These are phyloP conservation scores for Adelphocoris suturalis DNA, from an alignment of 2,888 invertebrate genomes.

Conservation along the genomic window DNA sequence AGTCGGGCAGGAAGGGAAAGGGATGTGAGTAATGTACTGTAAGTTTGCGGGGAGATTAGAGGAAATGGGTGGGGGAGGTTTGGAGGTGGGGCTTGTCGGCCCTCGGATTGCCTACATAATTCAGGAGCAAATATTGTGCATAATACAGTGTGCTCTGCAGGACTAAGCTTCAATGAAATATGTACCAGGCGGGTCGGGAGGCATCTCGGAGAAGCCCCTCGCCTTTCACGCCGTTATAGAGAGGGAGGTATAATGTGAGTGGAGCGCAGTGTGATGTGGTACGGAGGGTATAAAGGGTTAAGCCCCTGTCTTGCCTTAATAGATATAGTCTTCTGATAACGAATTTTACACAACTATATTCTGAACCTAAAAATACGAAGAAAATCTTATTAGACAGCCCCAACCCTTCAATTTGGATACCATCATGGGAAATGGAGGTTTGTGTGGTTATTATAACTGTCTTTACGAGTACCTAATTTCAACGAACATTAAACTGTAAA, in stretches of 20 bases:
- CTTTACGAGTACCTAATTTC: no score
- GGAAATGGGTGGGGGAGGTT: background rate
- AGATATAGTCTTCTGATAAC: no score
- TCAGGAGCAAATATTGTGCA: slow-evolving; percentile 74
- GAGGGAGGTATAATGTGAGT: background rate
- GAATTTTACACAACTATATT: no score
- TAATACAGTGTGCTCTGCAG: slow-evolving; percentile 67
- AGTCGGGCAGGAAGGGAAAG: slow-evolving; percentile 5
- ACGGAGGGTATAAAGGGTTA: background rate
- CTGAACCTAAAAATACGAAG: no score
- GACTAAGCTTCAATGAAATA: slow-evolving; percentile 70
- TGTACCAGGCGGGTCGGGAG: slow-evolving; percentile 69
- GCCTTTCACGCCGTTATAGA: no score
- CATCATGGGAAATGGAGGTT: no score
- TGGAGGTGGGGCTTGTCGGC: slow-evolving; percentile 53
- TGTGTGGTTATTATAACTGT: no score
- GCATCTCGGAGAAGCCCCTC: no score
- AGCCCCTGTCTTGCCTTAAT: no score
- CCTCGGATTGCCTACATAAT: slow-evolving; percentile 73
- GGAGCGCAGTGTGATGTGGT: background rate
- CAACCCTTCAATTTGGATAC: no score
- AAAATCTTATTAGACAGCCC: no score
- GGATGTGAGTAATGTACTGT: slow-evolving; percentile 73
- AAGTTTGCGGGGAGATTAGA: slow-evolving; percentile 73
- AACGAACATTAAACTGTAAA: no score